Evolutionary conservation across 2,113 vertebrate genomes (phyloP).

Genomic region (Chlamydotis undulata): DNA sequence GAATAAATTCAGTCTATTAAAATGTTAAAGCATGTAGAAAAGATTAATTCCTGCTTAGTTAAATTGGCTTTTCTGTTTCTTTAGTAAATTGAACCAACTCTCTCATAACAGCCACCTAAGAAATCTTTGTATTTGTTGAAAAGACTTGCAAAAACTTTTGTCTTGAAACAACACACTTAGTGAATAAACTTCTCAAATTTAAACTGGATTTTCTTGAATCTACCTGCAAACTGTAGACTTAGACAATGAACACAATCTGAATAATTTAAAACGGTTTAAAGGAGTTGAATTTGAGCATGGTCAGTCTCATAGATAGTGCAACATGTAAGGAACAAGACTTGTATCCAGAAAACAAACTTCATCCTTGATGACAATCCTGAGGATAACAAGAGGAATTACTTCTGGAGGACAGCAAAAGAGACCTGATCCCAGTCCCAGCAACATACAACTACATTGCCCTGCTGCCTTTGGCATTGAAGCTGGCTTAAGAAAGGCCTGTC

Average conservation of each 20-base stretch:
- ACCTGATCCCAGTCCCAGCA: background rate
- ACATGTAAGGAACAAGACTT: background rate
- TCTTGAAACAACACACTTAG: background rate
- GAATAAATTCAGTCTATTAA: background rate
- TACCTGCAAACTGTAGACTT: background rate
- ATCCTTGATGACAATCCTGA: background rate
- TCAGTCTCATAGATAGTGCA: background rate
- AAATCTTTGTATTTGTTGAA: background rate
- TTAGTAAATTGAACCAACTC: slow-evolving; percentile 3
- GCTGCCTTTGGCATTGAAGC: background rate
- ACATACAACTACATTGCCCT: background rate
- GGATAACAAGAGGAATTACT: background rate
- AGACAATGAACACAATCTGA: background rate
- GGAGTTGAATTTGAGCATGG: background rate
- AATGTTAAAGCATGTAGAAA: background rate
- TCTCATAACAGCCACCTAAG: background rate
- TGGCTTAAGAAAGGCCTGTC: background rate
- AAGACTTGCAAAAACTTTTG: background rate
- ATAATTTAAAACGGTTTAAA: background rate
- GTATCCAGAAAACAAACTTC: background rate
- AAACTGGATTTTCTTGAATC: background rate
- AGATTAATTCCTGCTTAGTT: background rate
- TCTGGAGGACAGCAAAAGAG: background rate
- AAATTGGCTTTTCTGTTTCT: background rate
- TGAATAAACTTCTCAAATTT: background rate